Conservation (phyloP, 2,888 invertebrate species). For the Clostera curtula region DNA sequence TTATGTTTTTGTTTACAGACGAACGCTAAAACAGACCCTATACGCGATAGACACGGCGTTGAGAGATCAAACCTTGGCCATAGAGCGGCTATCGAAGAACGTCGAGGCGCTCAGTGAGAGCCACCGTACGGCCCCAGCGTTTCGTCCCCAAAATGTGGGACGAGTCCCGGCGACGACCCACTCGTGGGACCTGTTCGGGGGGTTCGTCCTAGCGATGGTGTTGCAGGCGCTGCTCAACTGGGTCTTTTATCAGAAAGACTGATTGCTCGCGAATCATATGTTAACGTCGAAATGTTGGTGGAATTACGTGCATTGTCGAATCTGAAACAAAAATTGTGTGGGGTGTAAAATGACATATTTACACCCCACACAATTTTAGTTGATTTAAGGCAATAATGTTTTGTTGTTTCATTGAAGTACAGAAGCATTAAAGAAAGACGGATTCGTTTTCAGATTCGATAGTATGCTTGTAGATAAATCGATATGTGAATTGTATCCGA, state of each 20-base stretch:
- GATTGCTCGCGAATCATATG: constrained; percentile 18
- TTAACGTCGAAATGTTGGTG: constrained; percentile 1
- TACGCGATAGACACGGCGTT: constrained; percentile 63
- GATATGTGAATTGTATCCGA: no score
- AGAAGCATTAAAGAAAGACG: no score
- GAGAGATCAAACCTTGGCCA: constrained; percentile 65
- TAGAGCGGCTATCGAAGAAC: constrained; percentile 46
- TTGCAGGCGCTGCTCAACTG: constrained; percentile 55
- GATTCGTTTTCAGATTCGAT: no score
- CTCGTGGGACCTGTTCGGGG: constrained; percentile 55
- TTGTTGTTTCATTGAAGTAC: no score
- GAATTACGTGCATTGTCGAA: no score
- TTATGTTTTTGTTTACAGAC: constrained; percentile 28
- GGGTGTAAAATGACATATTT: no score
- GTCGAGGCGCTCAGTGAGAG: constrained; percentile 38
- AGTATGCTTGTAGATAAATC: no score
- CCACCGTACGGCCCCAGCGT: constrained; percentile 21
- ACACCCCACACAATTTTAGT: no score
- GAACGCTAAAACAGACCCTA: constrained; percentile 63
- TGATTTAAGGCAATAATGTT: no score
- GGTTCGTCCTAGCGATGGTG: constrained; percentile 54
- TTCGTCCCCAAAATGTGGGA: constrained; percentile 31
- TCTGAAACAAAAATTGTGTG: no score
- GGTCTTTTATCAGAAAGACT: constrained; percentile 57
- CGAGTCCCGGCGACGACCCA: constrained; percentile 31